phyloP scores from a whole-genome alignment of 2,113 vertebrate genomes.

The Sorex araneus region DNA sequence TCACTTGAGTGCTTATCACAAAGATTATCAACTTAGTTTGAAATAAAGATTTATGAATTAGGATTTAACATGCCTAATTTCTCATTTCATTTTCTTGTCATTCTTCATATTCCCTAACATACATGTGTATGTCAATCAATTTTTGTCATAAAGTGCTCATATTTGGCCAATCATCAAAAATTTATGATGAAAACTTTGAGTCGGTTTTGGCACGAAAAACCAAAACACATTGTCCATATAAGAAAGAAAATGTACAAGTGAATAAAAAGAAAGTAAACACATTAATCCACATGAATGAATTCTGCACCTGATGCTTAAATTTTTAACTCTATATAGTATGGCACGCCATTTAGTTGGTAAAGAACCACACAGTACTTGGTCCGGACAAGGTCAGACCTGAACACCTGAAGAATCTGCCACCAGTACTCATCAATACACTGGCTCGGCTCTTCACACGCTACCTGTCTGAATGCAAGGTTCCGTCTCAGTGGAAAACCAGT shows the following conservation, averaged over 20 bases:
- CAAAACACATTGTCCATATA: neutral
- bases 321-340: neutral
- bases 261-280: neutral
- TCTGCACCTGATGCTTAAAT: neutral
- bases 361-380: too few relatives aligned
- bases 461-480: too few relatives aligned
- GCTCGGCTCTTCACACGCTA: too few relatives aligned
- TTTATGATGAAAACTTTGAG: slow-evolving; percentile 41
- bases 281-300: neutral
- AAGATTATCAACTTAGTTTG: neutral
- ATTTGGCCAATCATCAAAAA: slow-evolving; percentile 46
- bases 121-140: neutral
- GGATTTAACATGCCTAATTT: slow-evolving; percentile 31
- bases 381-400: too few relatives aligned
- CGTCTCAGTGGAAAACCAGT: too few relatives aligned
- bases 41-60: slow-evolving; percentile 61
- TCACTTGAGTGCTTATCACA: slow-evolving; percentile 20
- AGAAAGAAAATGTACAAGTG: neutral
- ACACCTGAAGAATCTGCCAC: too few relatives aligned
- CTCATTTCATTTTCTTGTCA: neutral
- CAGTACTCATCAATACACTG: too few relatives aligned
- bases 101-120: slow-evolving; percentile 22
- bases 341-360: too few relatives aligned
- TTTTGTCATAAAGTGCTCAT: neutral
- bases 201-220: neutral